phyloP scores from a whole-genome alignment of 2,113 vertebrate genomes.

The Micronycteris hirsuta region DNA sequence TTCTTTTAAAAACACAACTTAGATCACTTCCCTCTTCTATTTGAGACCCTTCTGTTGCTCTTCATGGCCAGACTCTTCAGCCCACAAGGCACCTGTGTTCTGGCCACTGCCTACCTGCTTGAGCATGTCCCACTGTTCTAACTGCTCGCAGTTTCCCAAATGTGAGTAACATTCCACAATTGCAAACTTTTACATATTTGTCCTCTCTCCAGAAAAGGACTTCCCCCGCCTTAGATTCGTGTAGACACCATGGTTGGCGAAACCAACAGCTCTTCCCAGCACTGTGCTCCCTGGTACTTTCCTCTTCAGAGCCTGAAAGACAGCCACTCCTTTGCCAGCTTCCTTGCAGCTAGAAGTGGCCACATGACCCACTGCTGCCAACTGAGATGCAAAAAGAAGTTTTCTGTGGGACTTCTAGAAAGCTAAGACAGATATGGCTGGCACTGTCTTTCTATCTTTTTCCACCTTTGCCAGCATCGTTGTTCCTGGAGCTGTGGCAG shows the following conservation, averaged over 20 bases:
- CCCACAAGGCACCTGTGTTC: not conserved
- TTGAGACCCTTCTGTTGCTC: not conserved
- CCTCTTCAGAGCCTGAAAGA: not conserved
- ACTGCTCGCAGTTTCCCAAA: not conserved
- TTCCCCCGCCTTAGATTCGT: not conserved
- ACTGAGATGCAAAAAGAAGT: not conserved
- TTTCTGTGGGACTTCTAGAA: not conserved
- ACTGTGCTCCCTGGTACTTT: not conserved
- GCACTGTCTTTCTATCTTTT: not conserved
- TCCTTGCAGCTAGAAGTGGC: not conserved
- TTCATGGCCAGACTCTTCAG: not conserved
- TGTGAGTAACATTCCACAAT: not conserved
- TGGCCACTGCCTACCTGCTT: not conserved
- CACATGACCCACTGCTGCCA: not conserved
- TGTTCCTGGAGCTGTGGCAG: not conserved
- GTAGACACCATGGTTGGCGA: not conserved
- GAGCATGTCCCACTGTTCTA: not conserved
- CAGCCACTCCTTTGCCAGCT: not conserved
- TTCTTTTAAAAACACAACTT: not conserved
- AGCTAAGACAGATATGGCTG: not conserved
- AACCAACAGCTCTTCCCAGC: not conserved
- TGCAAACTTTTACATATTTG: not conserved
- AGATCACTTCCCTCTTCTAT: not conserved
- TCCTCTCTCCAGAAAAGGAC: not conserved
- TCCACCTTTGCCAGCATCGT: not conserved